Percentiles rank a stretch among this genome's conserved stretches.
Conservation (phyloP, 2,797 vertebrate genomes). For the Chromis chromis region DNA sequence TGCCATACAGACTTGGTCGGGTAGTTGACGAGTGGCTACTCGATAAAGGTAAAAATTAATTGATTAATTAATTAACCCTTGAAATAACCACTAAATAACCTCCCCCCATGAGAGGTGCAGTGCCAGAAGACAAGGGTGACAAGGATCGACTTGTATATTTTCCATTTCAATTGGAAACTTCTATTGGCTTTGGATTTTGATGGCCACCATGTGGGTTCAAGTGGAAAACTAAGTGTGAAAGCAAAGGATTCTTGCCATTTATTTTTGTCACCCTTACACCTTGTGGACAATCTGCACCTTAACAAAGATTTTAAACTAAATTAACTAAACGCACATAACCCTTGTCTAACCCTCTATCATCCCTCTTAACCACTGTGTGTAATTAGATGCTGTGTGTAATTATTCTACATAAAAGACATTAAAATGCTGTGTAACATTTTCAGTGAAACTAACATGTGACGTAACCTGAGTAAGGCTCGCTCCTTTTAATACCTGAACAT, state of each 20-base stretch:
- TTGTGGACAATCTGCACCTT: conserved; percentile 83
- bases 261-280: conserved; percentile 75
- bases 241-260: conserved; percentile 16
- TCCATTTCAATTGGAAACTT: conserved; percentile 55
- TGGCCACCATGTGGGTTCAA: conserved; percentile 30
- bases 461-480: conserved; percentile 19
- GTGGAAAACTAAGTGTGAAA: conserved; percentile 27
- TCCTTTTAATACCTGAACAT: conserved; percentile 43
- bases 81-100: conserved; percentile 87
- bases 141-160: conserved; percentile 43
- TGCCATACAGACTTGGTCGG: conserved; percentile 99
- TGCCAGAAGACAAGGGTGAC: conserved; percentile 79
- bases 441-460: conserved; percentile 55
- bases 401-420: conserved; percentile 64
- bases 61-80: conserved; percentile 87
- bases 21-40: conserved; percentile 99
- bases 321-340: conserved; percentile 88
- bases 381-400: conserved; percentile 83
- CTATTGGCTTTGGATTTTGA: conserved; percentile 51
- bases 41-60: conserved; percentile 98
- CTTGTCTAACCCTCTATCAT: conserved; percentile 87
- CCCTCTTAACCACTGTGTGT: conserved; percentile 83
- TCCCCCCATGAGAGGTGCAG: conserved; percentile 88
- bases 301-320: conserved; percentile 80
- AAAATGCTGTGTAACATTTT: conserved; percentile 69